Evolutionary conservation across 2,797 vertebrate genomes (phyloP), one percentile per base, ranked within the genome.

Genomic region (Coreius guichenoti): DNA sequence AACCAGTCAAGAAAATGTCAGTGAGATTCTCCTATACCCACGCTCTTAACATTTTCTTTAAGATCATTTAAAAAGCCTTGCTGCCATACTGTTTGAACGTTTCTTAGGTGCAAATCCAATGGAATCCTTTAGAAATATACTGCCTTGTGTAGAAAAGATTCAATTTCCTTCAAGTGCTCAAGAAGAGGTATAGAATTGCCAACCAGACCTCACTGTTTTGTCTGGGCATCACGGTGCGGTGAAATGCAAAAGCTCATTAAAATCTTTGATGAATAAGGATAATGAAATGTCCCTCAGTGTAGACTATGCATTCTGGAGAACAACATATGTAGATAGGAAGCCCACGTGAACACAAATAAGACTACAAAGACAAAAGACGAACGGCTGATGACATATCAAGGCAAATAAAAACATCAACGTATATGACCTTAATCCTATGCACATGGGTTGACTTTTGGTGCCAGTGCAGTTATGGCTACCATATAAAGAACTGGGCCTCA

Each of bases 391-490:
- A 70, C 79, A 69, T n/a, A 80, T 56, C n/a, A 69, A 82, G 74
- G 19, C 75, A 87, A 90, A 86, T 33, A 80, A 39, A 80, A 81
- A 80, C 49, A 79, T 85, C 78, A 83, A 63, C 16, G n/a, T 80
- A 80, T 80, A 80, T 81, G 13, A 36, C 31, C 58, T 49, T 81
- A 17, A 85, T 26, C 26, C 29, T 69, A 63, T 67, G 47, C 73
- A 81, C 33, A 84, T 13, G n/a, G 56, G 73, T 81, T 29, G 9
- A 19, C 45, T 51, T 49, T 56, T 61, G 72, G 4, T 51, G 58
- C 56, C 13, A 67, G 26, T 65, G 36, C 11, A 26, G 74, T 49
- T 39, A 61, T 61, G 63, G 16, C 31, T 72, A 67, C 31, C 61
- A 72, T 31, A 29, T 39, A 39, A 47, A 78, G 47, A 45, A 9